Evolutionary conservation across 2,888 invertebrate genomes (phyloP).

Genomic region (Mesorhabditis spiculigera): DNA sequence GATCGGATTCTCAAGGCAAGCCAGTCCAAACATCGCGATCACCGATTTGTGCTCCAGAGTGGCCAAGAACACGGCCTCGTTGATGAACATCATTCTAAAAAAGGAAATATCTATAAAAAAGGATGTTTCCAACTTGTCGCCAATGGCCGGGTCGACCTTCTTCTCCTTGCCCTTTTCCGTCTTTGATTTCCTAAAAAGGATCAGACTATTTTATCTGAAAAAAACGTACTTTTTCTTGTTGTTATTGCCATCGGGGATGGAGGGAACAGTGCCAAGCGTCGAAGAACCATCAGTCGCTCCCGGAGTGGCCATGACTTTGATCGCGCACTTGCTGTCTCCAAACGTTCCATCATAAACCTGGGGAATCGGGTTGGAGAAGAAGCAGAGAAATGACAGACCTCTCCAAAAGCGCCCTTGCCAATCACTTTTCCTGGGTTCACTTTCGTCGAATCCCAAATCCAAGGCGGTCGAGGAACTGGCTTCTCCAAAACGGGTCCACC

Average conservation of each 20-base stretch:
- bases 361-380: not conserved
- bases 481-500: not conserved
- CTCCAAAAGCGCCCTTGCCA: not conserved
- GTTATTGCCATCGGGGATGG: not conserved
- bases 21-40: not conserved
- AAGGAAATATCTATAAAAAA: not conserved
- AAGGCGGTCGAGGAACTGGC: not conserved
- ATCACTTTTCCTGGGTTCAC: not conserved
- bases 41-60: not conserved
- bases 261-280: no score
- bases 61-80: not conserved
- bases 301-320: not conserved
- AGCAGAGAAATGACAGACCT: not conserved
- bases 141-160: not conserved
- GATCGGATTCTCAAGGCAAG: not conserved
- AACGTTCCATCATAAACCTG: not conserved
- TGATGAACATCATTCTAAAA: constrained; percentile 1
- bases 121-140: not conserved
- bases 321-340: not conserved
- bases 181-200: not conserved
- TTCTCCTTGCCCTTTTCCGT: not conserved
- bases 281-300: no score
- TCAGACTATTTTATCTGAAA: not conserved
- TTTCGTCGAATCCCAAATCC: not conserved
- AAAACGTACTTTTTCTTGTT: not conserved